phyloP scores from a whole-genome alignment of 1,140 invertebrate genomes.

The Nilaparvata lugens region DNA sequence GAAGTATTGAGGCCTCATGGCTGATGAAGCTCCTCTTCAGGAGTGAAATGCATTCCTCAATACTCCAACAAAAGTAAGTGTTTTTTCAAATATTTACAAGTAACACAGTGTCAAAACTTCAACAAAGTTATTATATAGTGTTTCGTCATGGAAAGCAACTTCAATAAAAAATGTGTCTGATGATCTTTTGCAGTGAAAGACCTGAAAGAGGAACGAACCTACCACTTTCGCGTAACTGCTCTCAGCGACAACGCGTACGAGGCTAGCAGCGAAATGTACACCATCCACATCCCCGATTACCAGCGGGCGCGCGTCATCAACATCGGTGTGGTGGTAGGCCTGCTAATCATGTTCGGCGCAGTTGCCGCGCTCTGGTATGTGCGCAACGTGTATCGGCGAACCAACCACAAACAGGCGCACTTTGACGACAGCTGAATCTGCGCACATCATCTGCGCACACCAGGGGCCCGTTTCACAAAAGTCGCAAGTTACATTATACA shows the following conservation, averaged over 20 bases:
- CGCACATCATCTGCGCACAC: no score
- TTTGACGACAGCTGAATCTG: slow-evolving; percentile 7
- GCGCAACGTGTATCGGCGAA: slow-evolving; percentile 38
- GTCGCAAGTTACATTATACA: no score
- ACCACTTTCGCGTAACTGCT: slow-evolving; percentile 55
- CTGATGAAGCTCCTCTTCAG: no score
- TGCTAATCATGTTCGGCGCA: slow-evolving; percentile 42
- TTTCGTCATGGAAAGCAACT: no score
- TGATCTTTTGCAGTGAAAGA: slow-evolving; percentile 46
- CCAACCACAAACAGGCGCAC: slow-evolving; percentile 14
- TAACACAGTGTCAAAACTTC: no score
- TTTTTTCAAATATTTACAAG: no score
- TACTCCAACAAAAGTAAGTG: no score
- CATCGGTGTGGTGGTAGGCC: slow-evolving; percentile 48
- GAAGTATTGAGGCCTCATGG: no score
- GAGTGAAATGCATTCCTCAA: no score
- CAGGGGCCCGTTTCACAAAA: no score
- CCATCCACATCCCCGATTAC: slow-evolving; percentile 49
- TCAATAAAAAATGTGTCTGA: no score
- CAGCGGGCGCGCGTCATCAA: slow-evolving; percentile 48
- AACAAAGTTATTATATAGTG: no score
- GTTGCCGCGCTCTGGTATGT: slow-evolving; percentile 49
- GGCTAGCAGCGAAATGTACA: slow-evolving; percentile 43
- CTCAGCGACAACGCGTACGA: slow-evolving; percentile 44
- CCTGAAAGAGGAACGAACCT: slow-evolving; percentile 52